Base-by-base conservation (phyloP, 1,140 invertebrate genomes). In the Drosophila willistoni region DNA sequence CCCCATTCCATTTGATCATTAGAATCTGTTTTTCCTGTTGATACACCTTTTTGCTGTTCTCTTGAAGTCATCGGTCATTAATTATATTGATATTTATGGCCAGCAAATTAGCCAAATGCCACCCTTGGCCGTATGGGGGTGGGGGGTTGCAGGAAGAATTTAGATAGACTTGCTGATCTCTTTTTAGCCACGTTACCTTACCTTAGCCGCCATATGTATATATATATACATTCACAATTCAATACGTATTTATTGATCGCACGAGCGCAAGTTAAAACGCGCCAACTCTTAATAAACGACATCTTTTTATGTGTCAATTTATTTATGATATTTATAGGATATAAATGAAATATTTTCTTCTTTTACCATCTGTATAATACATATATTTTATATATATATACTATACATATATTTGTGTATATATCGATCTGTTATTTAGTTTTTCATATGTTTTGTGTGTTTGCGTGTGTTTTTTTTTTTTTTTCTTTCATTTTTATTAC, bases 71-170 rank as follows among this genome's bases (percentile, higher is more conserved):
- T 51, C 44, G 17, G 17, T 66, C 63, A 86, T 76, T 87, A 87
- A 85, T 85, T 87, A 85, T 84, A 76, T 69, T 60, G 66, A 10
- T 71, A 86, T 87, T 86, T 86, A 86, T 75, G 79, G 71, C 1
- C 71, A 51, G 69, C 83, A 83, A 86, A 86, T 86, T 82, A 70
- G 80, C 44, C 67, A 29, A 71, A 64, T 62, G 67, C 60, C 14
- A 51, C 17, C 44, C 44, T 51, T 51, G 44, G 44, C 44, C 22
- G 3, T 22, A 22, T 17, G 17, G 10, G 14, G 44, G 17, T n/a
- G n/a, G n/a, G n/a, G n/a, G n/a, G n/a, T n/a, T n/a, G n/a, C n/a
- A 51, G 17, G 14, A 2, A 12, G 44, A 51, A 51, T 51, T 51
- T 9, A 51, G 17, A 51, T 51, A 12, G 44, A 51, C 44, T 51